Conservation (phyloP, 1,140 invertebrate genomes). For the Paracyclopina nana region DNA sequence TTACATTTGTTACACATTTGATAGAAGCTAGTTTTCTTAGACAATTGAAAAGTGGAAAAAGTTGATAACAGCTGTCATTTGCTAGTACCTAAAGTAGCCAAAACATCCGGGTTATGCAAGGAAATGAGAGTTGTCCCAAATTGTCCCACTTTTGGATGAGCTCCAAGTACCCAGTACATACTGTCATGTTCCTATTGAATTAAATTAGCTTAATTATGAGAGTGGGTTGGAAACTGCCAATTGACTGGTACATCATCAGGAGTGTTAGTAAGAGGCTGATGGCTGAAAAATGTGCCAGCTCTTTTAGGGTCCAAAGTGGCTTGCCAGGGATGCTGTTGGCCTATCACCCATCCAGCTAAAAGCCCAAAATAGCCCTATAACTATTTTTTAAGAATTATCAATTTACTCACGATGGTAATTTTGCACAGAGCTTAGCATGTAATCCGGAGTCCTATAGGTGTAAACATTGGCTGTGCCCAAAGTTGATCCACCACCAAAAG, state of each 20-base stretch:
- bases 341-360: background rate
- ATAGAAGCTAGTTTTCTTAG: no score
- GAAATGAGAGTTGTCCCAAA: background rate
- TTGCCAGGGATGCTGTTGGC: conserved; percentile 2
- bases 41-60: no score
- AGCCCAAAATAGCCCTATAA: no score
- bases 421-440: background rate
- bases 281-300: background rate
- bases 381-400: background rate
- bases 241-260: background rate
- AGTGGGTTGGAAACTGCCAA: no score
- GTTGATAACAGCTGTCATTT: no score
- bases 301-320: background rate
- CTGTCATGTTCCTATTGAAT: background rate
- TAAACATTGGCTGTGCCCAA: background rate
- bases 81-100: background rate
- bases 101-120: background rate
- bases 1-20: no score
- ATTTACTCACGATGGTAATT: background rate
- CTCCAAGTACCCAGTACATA: background rate
- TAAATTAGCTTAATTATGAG: no score
- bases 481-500: background rate
- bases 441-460: background rate
- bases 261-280: background rate
- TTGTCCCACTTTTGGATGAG: background rate